Percentiles rank a stretch among this genome's conserved stretches.
Evolutionary conservation across 2,888 invertebrate genomes (phyloP).

Genomic region (Metopia argyrocephala): DNA sequence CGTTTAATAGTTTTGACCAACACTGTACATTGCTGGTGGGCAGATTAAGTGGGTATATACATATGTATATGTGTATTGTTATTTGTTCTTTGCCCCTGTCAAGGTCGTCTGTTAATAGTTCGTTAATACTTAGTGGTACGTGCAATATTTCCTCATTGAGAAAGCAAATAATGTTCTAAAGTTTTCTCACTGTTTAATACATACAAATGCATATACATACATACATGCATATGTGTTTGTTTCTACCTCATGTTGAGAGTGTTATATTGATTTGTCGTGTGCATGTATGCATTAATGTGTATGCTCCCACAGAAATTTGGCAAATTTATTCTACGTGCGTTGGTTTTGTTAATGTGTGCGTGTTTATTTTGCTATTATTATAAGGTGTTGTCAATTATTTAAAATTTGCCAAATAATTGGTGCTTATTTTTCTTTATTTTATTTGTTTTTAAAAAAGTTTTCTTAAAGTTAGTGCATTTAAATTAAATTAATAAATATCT

Average conservation of each 20-base stretch:
- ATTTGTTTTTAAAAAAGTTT: background rate
- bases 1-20: background rate
- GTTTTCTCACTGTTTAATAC: no score
- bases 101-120: slow-evolving; percentile 26
- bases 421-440: background rate
- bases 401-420: background rate
- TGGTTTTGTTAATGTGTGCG: background rate
- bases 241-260: background rate
- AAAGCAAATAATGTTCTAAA: slow-evolving; percentile 12
- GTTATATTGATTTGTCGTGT: background rate
- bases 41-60: background rate
- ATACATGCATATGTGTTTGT: background rate
- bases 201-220: no score
- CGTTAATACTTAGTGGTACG: background rate
- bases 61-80: background rate
- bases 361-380: background rate
- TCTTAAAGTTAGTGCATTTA: no score
- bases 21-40: background rate
- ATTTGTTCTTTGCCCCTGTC: slow-evolving; percentile 21
- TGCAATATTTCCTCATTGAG: slow-evolving; percentile 15
- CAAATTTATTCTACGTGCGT: background rate
- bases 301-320: background rate
- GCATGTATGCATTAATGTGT: background rate
- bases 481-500: no score
- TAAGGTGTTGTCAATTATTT: background rate